Evolutionary conservation across 2,113 vertebrate species (phyloP).

Genomic region (Vombatus ursinus): DNA sequence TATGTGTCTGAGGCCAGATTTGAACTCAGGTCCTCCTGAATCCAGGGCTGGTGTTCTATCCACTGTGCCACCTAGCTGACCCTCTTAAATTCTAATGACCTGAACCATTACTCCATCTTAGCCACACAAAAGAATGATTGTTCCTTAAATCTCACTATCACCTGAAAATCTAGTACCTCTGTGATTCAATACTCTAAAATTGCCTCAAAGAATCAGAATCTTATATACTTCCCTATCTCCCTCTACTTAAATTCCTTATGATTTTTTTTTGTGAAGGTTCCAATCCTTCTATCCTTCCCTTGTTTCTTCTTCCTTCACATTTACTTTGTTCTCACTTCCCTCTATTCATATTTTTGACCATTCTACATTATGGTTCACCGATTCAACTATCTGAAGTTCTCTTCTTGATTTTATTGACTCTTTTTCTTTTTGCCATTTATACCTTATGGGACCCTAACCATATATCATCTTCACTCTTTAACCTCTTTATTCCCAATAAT

Average conservation of each 20-base stretch:
- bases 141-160: neutral
- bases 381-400: too few relatives aligned
- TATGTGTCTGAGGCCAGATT: too few relatives aligned
- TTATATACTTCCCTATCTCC: neutral
- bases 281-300: neutral
- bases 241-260: neutral
- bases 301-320: neutral
- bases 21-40: too few relatives aligned
- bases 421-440: neutral
- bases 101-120: neutral
- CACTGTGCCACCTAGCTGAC: too few relatives aligned
- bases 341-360: neutral
- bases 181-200: neutral
- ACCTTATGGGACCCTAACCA: neutral
- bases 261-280: neutral
- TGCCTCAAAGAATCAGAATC: neutral
- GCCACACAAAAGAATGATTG: too few relatives aligned
- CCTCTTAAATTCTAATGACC: neutral
- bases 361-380: neutral
- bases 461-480: neutral
- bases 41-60: too few relatives aligned
- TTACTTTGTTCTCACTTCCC: neutral
- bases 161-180: neutral
- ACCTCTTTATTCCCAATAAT: neutral
- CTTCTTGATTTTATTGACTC: neutral